Base-by-base conservation (phyloP, 1,140 invertebrate species). In the Arctopsyche grandis region DNA sequence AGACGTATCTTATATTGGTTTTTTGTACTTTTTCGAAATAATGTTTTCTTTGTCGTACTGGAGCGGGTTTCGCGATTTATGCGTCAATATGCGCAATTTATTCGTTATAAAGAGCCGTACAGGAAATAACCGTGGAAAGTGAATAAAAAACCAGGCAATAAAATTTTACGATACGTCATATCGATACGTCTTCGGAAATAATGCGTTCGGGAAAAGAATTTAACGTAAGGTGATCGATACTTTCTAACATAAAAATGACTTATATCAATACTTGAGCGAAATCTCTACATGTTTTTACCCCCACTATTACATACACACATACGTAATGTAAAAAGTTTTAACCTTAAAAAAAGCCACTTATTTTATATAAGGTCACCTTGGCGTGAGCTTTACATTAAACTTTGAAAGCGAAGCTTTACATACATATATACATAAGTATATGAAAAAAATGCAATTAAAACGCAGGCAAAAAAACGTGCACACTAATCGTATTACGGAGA, bases 141-240 rank as follows among this genome's bases (percentile, higher is more conserved):
- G 78, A 79, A 82, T 82, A 82, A 82, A 82, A 82, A 79, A 26
- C 12, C 38, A 44, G 78, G 81, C 81, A 79, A 79, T 82, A 82
- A 79, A 79, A 82, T 79, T 79, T 82, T 80, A 82, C 76, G 58
- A 75, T 60, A 46, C 60, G 24, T 75, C 75, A 82, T 82, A 82
- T 82, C 81, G 75, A 82, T 82, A 82, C 76, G 70, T 82, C 63
- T 75, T 24, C 26, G 38, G 26, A 48, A 81, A 74, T 79, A 81
- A 77, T 79, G 69, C 69, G 56, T 26, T 38, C 60, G 70, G 58
- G 24, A 48, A 78, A 78, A 75, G 38, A 79, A 69, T 75, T 78
- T 79, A 82, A 82, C 74, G 78, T 71, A 58, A 82, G 63, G 71
- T 82, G 52, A 82, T 79, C 81, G 81, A 82, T 82, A 78, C 75